These are phyloP conservation scores for Brachyalestes nurse DNA, from an alignment of 2,797 vertebrate genomes.

Conservation along the genomic window DNA sequence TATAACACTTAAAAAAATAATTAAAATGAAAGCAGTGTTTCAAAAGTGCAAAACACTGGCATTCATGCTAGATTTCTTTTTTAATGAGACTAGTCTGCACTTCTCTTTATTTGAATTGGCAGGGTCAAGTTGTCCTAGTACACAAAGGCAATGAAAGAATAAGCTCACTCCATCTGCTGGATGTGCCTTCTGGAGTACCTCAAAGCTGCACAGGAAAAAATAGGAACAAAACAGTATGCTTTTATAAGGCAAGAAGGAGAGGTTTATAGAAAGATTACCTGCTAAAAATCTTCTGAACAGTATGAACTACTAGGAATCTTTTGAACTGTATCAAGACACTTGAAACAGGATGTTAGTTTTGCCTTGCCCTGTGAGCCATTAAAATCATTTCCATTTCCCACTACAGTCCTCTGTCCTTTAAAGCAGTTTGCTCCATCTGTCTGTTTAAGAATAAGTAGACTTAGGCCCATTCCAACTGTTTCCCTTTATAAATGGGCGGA, in stretches of 20 bases:
- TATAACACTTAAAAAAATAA: background rate
- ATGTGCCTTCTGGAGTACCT: background rate
- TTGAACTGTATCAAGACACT: no score
- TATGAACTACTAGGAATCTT: background rate
- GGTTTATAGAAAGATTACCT: background rate
- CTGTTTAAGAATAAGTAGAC: no score
- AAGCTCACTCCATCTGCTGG: background rate
- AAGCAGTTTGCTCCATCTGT: no score
- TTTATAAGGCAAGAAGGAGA: background rate
- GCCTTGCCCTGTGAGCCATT: no score
- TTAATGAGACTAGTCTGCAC: conserved; percentile 1
- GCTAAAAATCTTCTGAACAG: background rate
- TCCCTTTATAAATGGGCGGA: no score
- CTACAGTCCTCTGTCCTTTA: no score
- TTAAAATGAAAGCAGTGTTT: background rate
- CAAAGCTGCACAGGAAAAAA: conserved; percentile 1
- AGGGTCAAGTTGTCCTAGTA: conserved; percentile 15
- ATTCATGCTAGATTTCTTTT: background rate
- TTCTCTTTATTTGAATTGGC: background rate
- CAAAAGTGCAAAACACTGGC: background rate
- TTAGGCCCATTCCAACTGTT: no score
- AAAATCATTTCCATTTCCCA: no score
- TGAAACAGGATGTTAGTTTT: no score
- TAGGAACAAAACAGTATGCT: background rate
- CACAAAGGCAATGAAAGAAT: conserved; percentile 13